These are phyloP conservation scores for Corythornis cristatus DNA, from an alignment of 2,113 vertebrate genomes.

Conservation along the genomic window DNA sequence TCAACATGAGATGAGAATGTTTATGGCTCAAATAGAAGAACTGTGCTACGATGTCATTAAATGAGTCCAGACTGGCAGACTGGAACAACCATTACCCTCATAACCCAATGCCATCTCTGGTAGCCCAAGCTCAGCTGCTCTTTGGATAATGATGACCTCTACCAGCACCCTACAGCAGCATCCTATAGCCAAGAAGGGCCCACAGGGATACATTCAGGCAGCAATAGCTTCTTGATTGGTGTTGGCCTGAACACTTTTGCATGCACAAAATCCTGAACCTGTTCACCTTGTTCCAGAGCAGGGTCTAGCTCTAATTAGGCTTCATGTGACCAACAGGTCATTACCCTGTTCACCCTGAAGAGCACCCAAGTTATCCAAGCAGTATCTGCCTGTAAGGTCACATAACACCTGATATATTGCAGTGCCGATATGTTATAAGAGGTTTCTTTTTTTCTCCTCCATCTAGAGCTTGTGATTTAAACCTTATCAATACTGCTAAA, in stretches of 20 bases:
- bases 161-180: neutral
- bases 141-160: neutral
- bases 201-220: neutral
- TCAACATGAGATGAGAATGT: neutral
- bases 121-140: neutral
- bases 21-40: neutral
- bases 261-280: neutral
- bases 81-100: neutral
- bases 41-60: neutral
- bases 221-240: neutral
- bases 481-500: conserved; percentile 16
- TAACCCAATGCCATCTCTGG: neutral
- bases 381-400: neutral
- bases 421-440: neutral
- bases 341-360: neutral
- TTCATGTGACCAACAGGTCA: neutral
- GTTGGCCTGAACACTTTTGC: neutral
- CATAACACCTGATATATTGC: neutral
- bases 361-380: neutral
- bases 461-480: neutral
- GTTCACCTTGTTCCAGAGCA: neutral
- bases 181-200: neutral
- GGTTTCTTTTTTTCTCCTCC: neutral
- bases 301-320: neutral
- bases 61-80: neutral